Evolutionary conservation across 2,888 invertebrate genomes (phyloP).

Genomic region (Drosophila niveifrons): DNA sequence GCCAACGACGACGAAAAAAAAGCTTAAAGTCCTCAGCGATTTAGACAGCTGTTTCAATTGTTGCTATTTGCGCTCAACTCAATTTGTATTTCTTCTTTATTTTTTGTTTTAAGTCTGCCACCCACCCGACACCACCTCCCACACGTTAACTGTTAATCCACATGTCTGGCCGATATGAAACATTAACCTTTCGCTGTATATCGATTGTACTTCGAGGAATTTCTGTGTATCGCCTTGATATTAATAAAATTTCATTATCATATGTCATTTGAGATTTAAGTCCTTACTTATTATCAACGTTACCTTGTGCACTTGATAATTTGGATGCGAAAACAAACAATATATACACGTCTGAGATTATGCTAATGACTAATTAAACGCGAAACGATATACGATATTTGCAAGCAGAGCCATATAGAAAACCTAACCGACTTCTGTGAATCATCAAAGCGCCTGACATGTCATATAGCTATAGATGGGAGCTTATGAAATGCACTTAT

Average conservation of each 20-base stretch:
- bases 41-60: constrained; percentile 65
- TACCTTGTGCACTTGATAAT: constrained; percentile 56
- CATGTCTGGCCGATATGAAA: not conserved
- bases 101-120: constrained; percentile 24
- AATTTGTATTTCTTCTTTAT: constrained; percentile 16
- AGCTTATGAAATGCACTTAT: constrained; percentile 12
- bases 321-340: constrained; percentile 49
- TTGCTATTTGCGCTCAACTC: constrained; percentile 28
- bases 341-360: constrained; percentile 25
- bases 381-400: constrained; percentile 39
- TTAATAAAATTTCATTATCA: not conserved
- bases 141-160: constrained; percentile 39
- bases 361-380: constrained; percentile 58
- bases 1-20: constrained; percentile 5
- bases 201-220: not conserved
- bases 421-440: constrained; percentile 48
- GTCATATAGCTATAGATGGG: constrained; percentile 22
- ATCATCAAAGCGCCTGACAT: constrained; percentile 50
- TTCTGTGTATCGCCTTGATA: not conserved
- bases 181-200: not conserved
- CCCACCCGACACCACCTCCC: constrained; percentile 9
- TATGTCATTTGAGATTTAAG: not conserved
- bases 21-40: constrained; percentile 26
- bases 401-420: constrained; percentile 32
- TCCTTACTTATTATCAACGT: constrained; percentile 4